Base-by-base conservation (phyloP, 2,888 invertebrate genomes). In the Nematopogon swammerdamellus region DNA sequence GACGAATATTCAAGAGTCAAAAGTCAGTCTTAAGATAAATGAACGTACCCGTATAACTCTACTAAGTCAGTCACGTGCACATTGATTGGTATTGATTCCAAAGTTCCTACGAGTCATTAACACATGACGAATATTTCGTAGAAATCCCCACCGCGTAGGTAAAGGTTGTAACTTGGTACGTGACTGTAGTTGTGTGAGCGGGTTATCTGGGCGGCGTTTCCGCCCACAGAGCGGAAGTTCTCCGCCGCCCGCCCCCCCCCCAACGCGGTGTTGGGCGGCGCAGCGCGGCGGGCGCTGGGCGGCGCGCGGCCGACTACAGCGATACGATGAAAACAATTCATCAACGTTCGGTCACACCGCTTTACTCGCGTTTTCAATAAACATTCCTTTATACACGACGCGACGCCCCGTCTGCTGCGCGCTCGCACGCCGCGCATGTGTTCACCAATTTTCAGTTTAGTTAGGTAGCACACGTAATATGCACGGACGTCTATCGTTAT, bases 311-410 rank as follows among this genome's bases (percentile, higher is more conserved):
- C 65, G 66, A 62, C 63, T 58, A 51, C 62, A 19, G 53, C 54
- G 52, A 56, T 55, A 55, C 71, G 69, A 67, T 72, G 70, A 70
- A 68, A 67, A 62, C 64, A 67, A 68, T 73, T 65, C 70, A 73
- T 73, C 74, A 73, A 66, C 63, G 62, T 68, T 70, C 63, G 71
- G 69, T 66, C 63, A 60, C 64, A 61, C 61, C 63, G 64, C 64
- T 19, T 44, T 19, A 63, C 59, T 64, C 58, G 60, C 50, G 48
- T 50, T 61, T 62, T 64, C 67, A 65, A 66, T 67, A 63, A 66
- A 62, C 60, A 52, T 52, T 50, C 56, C 53, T 51, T 48, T 50
- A 50, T 36, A 36, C 36, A 14, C 36, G 36, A 36, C 36, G 14
- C 36, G 36, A 36, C 36, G 11, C 36, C n/a, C 36, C 14, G 36